Evolutionary conservation across 1,140 invertebrate species (phyloP).

Genomic region (Drosophila santomea): DNA sequence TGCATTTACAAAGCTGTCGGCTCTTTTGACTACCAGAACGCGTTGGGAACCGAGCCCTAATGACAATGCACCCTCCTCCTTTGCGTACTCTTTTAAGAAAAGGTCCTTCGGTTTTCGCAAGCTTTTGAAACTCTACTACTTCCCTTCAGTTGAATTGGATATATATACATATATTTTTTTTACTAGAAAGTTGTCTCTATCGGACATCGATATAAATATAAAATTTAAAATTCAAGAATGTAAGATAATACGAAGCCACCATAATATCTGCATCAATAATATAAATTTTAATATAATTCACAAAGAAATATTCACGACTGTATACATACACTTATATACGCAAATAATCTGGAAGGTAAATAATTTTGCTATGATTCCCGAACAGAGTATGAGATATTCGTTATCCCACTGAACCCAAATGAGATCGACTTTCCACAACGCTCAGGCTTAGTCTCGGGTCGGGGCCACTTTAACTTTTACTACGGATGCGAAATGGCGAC

Average conservation of each 20-base stretch:
- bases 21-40: conserved; percentile 24
- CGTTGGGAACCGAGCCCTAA: conserved; percentile 7
- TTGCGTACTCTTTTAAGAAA: conserved; percentile 1
- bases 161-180: too few species aligned
- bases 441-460: conserved; percentile 3
- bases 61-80: conserved; percentile 43
- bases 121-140: too few species aligned
- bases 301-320: too few species aligned
- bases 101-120: neutral
- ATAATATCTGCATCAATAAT: too few species aligned
- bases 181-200: too few species aligned
- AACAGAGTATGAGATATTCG: conserved; percentile 3
- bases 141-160: too few species aligned
- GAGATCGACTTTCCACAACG: neutral
- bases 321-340: neutral
- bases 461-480: conserved; percentile 32
- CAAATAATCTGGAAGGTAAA: too few species aligned
- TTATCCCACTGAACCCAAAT: neutral
- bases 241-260: too few species aligned
- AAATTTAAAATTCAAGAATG: too few species aligned
- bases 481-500: conserved; percentile 45
- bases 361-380: neutral
- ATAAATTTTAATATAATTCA: too few species aligned
- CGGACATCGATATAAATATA: neutral
- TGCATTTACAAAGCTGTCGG: conserved; percentile 56